These are phyloP conservation scores for Arbacia lixula DNA, from an alignment of 53 echinoderm and acorn worm genomes.

Conservation along the genomic window DNA sequence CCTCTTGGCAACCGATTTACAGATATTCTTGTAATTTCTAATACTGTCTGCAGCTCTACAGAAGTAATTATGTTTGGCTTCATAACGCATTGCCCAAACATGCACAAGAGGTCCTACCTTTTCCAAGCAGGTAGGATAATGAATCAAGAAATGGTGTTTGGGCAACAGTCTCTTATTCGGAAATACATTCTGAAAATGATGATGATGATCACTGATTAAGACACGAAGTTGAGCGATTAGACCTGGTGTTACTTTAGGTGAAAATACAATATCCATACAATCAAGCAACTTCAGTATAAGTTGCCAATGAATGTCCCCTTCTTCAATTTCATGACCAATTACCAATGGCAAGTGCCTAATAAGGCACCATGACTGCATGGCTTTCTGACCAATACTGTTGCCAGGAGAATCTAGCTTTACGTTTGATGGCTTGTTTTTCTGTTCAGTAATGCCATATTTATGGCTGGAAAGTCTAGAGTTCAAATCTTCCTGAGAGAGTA, in stretches of 20 bases:
- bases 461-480: neutral
- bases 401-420: conserved; percentile 37
- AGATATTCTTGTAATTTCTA: conserved; percentile 60
- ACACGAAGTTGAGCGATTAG: conserved; percentile 55
- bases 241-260: conserved; percentile 65
- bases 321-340: conserved; percentile 46
- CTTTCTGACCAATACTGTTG: conserved; percentile 64
- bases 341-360: conserved; percentile 64
- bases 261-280: conserved; percentile 69
- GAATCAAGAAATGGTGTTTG: conserved; percentile 72
- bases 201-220: conserved; percentile 65
- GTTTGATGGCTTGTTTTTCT: conserved; percentile 53
- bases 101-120: conserved; percentile 66
- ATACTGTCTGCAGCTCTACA: conserved; percentile 44
- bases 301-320: conserved; percentile 46
- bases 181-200: conserved; percentile 55
- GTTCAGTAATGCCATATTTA: conserved; percentile 34
- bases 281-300: conserved; percentile 61
- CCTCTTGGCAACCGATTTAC: conserved; percentile 62
- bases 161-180: conserved; percentile 47
- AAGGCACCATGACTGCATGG: conserved; percentile 70
- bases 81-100: conserved; percentile 77
- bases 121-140: conserved; percentile 70
- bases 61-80: conserved; percentile 70
- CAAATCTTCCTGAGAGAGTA: neutral